A percentile compares a stretch with the other conserved stretches of the same genome.
Conservation (phyloP, 2,797 vertebrate species). For the Loriculus beryllinus region DNA sequence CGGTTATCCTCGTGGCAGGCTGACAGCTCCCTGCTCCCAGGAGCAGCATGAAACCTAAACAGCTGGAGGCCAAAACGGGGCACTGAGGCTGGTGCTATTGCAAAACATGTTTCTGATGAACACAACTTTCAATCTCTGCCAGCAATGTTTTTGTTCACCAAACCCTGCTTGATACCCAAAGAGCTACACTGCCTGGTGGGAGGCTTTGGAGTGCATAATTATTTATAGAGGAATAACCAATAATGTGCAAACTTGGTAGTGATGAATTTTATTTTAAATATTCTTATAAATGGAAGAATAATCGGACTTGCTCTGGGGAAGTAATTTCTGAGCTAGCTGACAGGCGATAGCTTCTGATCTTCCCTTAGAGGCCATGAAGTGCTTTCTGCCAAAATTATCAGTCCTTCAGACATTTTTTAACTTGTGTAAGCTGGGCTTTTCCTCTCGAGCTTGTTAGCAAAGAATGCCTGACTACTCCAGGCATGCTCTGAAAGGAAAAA, state of each 20-base stretch:
- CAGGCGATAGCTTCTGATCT: background rate
- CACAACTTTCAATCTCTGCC: background rate
- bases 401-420: background rate
- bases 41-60: background rate
- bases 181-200: background rate
- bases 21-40: background rate
- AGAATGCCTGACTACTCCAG: background rate
- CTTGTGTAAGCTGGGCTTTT: background rate
- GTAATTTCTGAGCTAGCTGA: background rate
- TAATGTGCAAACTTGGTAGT: background rate
- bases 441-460: background rate
- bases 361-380: background rate
- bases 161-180: background rate
- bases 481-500: background rate
- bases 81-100: background rate
- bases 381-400: conserved; percentile 1
- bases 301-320: background rate
- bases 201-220: background rate
- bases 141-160: background rate
- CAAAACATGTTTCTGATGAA: background rate
- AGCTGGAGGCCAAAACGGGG: background rate
- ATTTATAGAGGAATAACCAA: background rate
- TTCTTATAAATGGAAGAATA: background rate
- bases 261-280: background rate
- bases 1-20: background rate